Evolutionary conservation across 2,888 invertebrate genomes (phyloP).

Genomic region (Volucella inflata): DNA sequence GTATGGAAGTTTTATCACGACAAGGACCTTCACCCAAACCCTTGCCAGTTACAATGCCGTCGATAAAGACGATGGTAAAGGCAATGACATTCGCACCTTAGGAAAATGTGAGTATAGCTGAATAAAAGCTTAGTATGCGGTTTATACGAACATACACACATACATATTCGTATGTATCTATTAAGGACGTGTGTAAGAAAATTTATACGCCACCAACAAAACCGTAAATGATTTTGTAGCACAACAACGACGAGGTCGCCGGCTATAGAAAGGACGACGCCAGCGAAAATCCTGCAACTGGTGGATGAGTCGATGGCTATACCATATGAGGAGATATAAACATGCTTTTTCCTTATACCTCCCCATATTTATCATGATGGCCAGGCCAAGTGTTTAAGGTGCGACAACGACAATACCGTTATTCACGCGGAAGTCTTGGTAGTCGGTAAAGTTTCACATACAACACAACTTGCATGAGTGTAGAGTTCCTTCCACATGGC

Average conservation of each 20-base stretch:
- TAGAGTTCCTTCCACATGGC: slow-evolving; percentile 49
- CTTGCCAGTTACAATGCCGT: slow-evolving; percentile 22
- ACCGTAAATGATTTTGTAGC: slow-evolving; percentile 52
- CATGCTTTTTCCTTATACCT: background rate
- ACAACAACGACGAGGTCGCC: slow-evolving; percentile 17
- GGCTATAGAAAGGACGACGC: slow-evolving; percentile 36
- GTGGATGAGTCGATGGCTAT: slow-evolving; percentile 37
- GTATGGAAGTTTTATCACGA: slow-evolving; percentile 53
- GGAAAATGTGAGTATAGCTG: slow-evolving; percentile 28
- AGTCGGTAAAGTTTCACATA: slow-evolving; percentile 22
- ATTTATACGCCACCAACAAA: slow-evolving; percentile 35
- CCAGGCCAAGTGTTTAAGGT: slow-evolving; percentile 58
- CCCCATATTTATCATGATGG: background rate
- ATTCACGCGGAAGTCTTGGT: slow-evolving; percentile 27
- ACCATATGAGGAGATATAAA: background rate
- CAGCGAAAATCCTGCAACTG: slow-evolving; percentile 57
- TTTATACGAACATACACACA: background rate
- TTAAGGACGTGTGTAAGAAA: slow-evolving; percentile 8
- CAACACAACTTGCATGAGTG: slow-evolving; percentile 9
- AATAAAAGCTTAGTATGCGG: slow-evolving; percentile 22
- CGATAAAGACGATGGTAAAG: slow-evolving; percentile 34
- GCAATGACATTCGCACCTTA: slow-evolving; percentile 12
- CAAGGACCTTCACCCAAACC: slow-evolving; percentile 48
- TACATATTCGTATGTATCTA: background rate
- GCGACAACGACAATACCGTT: slow-evolving; percentile 44